A percentile compares a stretch with the other conserved stretches of the same genome.
Conservation (phyloP, 1,140 invertebrate species). For the Drosophila malerkotliana region DNA sequence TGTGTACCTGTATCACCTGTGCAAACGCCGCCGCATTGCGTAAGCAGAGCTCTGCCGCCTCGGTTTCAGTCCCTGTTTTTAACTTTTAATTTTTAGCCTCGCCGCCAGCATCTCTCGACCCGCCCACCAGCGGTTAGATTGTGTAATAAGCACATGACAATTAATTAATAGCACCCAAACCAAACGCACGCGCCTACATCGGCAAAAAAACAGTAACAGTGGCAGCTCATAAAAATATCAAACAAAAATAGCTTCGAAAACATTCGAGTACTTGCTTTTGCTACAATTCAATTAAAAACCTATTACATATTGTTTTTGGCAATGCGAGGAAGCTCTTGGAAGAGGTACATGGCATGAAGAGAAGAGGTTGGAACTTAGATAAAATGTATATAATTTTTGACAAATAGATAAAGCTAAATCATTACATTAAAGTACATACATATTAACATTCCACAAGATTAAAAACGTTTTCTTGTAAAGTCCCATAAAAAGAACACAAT, state of each 20-base stretch:
- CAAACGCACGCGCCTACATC: conserved; percentile 51
- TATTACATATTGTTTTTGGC: conserved; percentile 50
- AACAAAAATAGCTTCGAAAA: conserved; percentile 36
- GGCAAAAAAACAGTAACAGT: background rate
- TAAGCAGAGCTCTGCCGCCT: conserved; percentile 46
- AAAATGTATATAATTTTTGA: too few relatives aligned
- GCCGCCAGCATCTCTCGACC: conserved; percentile 27
- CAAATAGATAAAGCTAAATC: too few relatives aligned
- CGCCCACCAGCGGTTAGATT: conserved; percentile 48
- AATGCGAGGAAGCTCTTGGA: conserved; percentile 15
- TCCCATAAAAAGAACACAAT: background rate
- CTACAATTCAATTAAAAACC: conserved; percentile 76
- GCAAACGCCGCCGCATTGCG: conserved; percentile 48
- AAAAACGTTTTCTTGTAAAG: too few relatives aligned
- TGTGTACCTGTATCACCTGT: conserved; percentile 54
- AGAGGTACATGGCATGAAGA: background rate
- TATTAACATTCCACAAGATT: too few relatives aligned
- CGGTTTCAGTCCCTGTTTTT: conserved; percentile 18
- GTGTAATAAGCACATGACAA: conserved; percentile 72
- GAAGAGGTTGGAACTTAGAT: background rate
- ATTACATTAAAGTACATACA: too few relatives aligned
- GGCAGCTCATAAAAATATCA: conserved; percentile 25
- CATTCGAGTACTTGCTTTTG: conserved; percentile 47
- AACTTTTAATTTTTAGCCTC: conserved; percentile 2
- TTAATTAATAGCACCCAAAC: conserved; percentile 67